Base-by-base conservation (phyloP, 2,797 vertebrate species). In the Artibeus jamaicensis region DNA sequence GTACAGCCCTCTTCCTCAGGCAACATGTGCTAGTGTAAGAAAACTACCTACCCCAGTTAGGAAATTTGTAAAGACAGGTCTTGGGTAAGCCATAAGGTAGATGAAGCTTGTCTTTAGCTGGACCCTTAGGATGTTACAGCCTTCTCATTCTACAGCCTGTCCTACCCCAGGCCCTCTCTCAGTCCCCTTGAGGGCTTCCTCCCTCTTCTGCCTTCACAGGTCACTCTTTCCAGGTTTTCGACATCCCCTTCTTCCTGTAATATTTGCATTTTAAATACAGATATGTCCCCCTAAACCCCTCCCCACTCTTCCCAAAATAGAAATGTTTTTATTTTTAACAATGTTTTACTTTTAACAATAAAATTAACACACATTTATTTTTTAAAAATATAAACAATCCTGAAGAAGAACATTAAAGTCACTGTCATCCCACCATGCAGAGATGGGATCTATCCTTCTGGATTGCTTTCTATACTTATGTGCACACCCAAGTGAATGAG, bases 361-460 rank as follows among this genome's bases (percentile, higher is more conserved):
- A 95, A 90, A 91, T 84, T 68, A 91, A 86, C 71, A 24, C 12
- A 78, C 15, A 50, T 2, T 78, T 94, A 77, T 53, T 93, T 93
- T 95, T 2, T 67, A 86, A 96, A 96, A 62, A 67, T 74, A 44
- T 2, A 88, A 22, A 22, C 86, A 89, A 81, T 53, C 86, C 81
- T 78, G 48, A 89, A 57, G 42, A 94, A 89, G 9, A 86, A 86
- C 73, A 92, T 86, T 71, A 86, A 81, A 86, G n/a, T 46, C 34
- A 74, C 39, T 48, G 83, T 76, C 21, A 86, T 46, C 12, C 18
- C 12, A 74, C 24, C 65, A 87, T 68, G 22, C 59, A 91, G 78
- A 62, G 29, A 70, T 26, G 22, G 32, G 6, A 67, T 81, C 53
- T 44, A 74, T 68, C 57, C 2, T 89, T 76, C 55, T 16, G 46